A percentile compares a stretch with the other conserved stretches of the same genome.
Conservation (phyloP, 2,888 invertebrate genomes). For the Sinopyrophorus schimmeli region DNA sequence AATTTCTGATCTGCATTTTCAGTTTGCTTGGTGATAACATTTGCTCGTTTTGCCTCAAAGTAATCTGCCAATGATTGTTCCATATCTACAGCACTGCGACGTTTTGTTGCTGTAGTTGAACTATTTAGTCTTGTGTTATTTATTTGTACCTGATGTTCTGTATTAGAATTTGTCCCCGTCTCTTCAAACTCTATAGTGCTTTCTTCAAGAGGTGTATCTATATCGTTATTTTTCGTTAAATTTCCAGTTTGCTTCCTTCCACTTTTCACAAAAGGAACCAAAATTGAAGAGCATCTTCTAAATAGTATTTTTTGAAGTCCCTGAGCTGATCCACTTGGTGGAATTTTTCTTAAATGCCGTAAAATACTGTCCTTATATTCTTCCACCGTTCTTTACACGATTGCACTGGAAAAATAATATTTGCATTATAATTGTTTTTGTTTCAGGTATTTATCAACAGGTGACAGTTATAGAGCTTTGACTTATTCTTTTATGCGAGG, state of each 20-base stretch:
- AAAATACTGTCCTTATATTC: constrained; percentile 8
- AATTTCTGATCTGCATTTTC: constrained; percentile 6
- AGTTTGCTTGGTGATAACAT: background rate
- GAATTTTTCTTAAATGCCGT: constrained; percentile 2
- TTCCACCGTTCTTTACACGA: constrained; percentile 6
- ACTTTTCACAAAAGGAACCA: constrained; percentile 1
- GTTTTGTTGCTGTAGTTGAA: no score
- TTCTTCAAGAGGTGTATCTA: no score
- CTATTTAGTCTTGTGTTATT: no score
- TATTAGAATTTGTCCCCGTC: no score
- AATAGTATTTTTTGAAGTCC: no score
- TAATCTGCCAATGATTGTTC: constrained; percentile 1
- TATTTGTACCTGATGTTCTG: no score
- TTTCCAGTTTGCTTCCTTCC: background rate
- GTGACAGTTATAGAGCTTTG: constrained; percentile 3
- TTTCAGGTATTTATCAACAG: constrained; percentile 10
- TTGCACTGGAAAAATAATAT: constrained; percentile 8
- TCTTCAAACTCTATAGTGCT: no score
- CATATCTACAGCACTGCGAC: no score
- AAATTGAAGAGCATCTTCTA: no score
- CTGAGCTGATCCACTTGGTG: constrained; percentile 5
- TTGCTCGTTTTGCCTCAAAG: constrained; percentile 1
- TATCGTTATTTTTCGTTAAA: constrained; percentile 3
- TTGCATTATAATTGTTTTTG: no score
- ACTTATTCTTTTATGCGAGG: constrained; percentile 6